Evolutionary conservation across 2,888 invertebrate genomes (phyloP).

Genomic region (Trachelus troglodyta): DNA sequence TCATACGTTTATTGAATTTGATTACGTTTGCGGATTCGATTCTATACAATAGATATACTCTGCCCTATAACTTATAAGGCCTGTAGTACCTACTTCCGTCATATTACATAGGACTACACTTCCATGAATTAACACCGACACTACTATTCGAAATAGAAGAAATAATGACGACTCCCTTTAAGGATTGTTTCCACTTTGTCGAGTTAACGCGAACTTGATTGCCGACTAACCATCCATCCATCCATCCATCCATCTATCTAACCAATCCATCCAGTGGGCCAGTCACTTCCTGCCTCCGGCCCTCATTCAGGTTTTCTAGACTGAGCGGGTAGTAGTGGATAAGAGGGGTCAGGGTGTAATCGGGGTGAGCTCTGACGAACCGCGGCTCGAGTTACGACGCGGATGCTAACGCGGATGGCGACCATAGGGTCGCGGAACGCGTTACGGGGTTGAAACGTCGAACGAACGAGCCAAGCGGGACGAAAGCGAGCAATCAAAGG

Average conservation of each 20-base stretch:
- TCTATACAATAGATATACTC: too few species aligned
- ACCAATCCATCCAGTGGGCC: conserved; percentile 26
- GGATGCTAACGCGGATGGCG: conserved; percentile 2
- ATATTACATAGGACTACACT: too few species aligned
- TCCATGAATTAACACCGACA: not conserved
- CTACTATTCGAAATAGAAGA: not conserved
- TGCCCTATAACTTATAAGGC: too few species aligned
- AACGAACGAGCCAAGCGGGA: conserved; percentile 50
- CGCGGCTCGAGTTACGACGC: conserved; percentile 13
- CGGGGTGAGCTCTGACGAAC: conserved; percentile 25
- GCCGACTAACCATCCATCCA: conserved; percentile 43
- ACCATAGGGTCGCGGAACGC: conserved; percentile 22
- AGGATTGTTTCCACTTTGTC: conserved; percentile 53
- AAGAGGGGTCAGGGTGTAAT: conserved; percentile 28
- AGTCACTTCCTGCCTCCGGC: conserved; percentile 8
- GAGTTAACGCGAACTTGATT: conserved; percentile 56
- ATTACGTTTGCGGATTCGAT: too few species aligned
- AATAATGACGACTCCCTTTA: conserved; percentile 13
- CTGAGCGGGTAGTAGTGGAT: not conserved
- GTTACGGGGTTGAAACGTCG: conserved; percentile 18
- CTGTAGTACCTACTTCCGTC: too few species aligned
- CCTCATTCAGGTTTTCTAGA: conserved; percentile 18
- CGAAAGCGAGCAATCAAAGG: conserved; percentile 66
- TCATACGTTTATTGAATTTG: too few species aligned
- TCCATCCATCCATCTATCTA: conserved; percentile 29